phyloP scores from a whole-genome alignment of 1,140 invertebrate species.

The Panagrolaimus sp. region DNA sequence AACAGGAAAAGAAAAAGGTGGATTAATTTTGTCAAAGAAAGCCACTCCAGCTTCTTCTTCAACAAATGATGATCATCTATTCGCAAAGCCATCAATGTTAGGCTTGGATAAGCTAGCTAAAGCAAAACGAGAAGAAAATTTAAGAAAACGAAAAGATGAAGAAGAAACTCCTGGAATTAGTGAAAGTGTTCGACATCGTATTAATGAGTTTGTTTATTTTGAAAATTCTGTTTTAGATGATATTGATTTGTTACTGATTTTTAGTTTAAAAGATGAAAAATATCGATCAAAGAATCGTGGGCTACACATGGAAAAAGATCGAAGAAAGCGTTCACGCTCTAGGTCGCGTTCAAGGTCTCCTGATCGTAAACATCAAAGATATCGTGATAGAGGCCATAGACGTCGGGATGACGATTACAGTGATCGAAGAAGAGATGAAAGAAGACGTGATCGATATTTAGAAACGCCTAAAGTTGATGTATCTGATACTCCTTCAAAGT shows the following conservation, averaged over 20 bases:
- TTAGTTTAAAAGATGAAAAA: neutral
- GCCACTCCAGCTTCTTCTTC: conserved; percentile 23
- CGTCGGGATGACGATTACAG: conserved; percentile 23
- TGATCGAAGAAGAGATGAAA: neutral
- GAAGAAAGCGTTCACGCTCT: conserved; percentile 16
- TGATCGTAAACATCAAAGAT: conserved; percentile 59
- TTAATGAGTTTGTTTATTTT: conserved; percentile 35
- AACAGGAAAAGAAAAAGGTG: conserved; percentile 69
- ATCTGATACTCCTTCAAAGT: neutral
- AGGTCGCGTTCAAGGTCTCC: conserved; percentile 70
- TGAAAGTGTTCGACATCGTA: conserved; percentile 35
- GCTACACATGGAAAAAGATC: neutral
- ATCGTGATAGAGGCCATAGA: conserved; percentile 58
- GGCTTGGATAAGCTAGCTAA: conserved; percentile 79
- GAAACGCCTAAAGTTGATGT: neutral
- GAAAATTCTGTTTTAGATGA: neutral
- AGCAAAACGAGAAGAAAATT: conserved; percentile 47
- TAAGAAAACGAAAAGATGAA: conserved; percentile 27
- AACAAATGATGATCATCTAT: conserved; percentile 64
- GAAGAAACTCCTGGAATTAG: conserved; percentile 39
- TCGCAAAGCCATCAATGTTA: conserved; percentile 71
- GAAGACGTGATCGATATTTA: conserved; percentile 13
- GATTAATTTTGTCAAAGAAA: conserved; percentile 75
- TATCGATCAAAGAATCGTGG: neutral
- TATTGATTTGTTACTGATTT: conserved; percentile 15